Base-by-base conservation (phyloP, 2,113 vertebrate genomes). In the Indicator indicator region DNA sequence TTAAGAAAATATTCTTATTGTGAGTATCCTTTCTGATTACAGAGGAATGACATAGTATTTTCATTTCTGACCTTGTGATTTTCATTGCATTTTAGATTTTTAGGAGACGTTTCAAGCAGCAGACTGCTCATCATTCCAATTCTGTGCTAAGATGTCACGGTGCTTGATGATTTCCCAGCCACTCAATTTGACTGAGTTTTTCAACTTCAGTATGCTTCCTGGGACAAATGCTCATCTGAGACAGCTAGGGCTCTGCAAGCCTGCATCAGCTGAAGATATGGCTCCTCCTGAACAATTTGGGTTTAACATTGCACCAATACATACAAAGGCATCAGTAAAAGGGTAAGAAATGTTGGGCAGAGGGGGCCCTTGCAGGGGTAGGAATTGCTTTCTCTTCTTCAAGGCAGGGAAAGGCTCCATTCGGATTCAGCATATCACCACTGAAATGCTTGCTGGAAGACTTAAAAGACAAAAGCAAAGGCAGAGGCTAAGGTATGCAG, bases 251-350 rank as follows among this genome's bases (percentile, higher is more conserved):
- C 28, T 23, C 48, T 64, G 33, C 26, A 15, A 74, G 80, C 20
- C 11, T 40, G 42, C 12, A 27, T 59, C 20, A 92, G 42, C 23
- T 80, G 12, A 67, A 82, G 27, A 24, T 44, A n/a, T 3, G 1
- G 10, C 17, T 70, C 2, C 9, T 32, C 6, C 1, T 0, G 6
- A 36, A 58, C 17, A 63, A 27, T 2, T 30, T 70, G 5, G 3
- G 0, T 6, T 60, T 32, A 78, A 33, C 33, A 27, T 80, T 28
- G 36, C 7, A 16, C 24, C 60, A 33, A 9, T 9, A n/a, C 32
- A 72, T n/a, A 32, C 16, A 2, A 82, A 82, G 44, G 9, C 59
- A 78, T 15, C 2, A 1, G 38, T 46, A 74, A 4, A 21, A 75
- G 30, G 20, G 11, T 16, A 68, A 52, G 38, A 56, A 30, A 19